These are phyloP conservation scores for Stegophylla sp. DNA, from an alignment of 2,888 invertebrate species.

Conservation along the genomic window DNA sequence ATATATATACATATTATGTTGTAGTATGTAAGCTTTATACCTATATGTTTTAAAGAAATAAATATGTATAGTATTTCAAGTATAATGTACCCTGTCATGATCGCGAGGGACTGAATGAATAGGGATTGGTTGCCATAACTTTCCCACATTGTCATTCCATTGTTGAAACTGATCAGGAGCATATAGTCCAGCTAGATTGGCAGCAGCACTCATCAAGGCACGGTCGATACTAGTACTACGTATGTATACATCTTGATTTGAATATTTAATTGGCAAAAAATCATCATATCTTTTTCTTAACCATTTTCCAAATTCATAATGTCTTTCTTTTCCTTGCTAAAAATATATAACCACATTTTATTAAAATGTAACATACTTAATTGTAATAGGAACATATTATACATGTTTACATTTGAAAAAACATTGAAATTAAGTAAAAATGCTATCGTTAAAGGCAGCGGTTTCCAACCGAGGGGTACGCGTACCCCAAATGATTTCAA, in stretches of 20 bases:
- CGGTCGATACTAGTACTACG: constrained; percentile 78
- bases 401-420: no score
- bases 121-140: constrained; percentile 73
- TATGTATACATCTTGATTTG: constrained; percentile 71
- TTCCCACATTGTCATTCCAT: constrained; percentile 67
- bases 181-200: constrained; percentile 76
- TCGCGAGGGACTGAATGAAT: constrained; percentile 68
- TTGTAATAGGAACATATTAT: neutral
- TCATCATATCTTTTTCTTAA: constrained; percentile 71
- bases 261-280: constrained; percentile 71
- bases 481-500: no score
- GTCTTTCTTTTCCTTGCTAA: constrained; percentile 72
- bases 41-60: no score
- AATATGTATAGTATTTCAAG: neutral
- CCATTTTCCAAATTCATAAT: constrained; percentile 73
- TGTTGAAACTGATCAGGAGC: constrained; percentile 69
- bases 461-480: no score
- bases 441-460: no score
- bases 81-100: constrained; percentile 47
- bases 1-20: neutral
- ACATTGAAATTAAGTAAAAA: no score
- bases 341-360: constrained; percentile 58
- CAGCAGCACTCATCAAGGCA: constrained; percentile 76
- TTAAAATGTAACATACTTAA: neutral
- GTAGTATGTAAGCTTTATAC: no score